phyloP scores from a whole-genome alignment of 92 coral and sea anemone species.

The Phymanthus crucifer region DNA sequence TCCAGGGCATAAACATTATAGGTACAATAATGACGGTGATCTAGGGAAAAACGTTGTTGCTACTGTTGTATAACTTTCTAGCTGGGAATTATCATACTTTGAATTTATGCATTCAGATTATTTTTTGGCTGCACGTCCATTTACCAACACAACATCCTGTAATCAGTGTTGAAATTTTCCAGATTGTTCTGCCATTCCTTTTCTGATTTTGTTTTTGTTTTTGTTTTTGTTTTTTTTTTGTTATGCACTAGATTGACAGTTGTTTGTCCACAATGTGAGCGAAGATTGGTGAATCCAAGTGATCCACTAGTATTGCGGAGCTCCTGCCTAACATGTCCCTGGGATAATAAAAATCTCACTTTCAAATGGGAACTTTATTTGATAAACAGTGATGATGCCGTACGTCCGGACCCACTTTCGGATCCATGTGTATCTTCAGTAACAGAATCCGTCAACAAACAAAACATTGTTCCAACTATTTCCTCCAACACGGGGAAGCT shows the following conservation, averaged over 20 bases:
- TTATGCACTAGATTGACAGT: constrained; percentile 45
- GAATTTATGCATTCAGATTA: no score
- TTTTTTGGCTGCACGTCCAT: no score
- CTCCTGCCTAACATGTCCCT: constrained; percentile 55
- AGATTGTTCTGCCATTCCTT: no score
- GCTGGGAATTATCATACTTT: no score
- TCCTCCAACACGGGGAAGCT: not conserved
- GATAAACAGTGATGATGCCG: not conserved
- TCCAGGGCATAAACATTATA: no score
- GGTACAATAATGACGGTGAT: no score
- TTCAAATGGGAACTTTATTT: constrained; percentile 60
- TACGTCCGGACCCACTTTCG: not conserved
- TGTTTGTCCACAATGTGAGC: constrained; percentile 64
- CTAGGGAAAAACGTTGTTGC: no score
- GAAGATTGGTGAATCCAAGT: constrained; percentile 60
- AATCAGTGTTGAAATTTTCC: no score
- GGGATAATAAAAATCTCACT: constrained; percentile 17
- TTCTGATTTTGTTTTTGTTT: no score
- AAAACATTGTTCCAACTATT: not conserved
- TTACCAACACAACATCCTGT: no score
- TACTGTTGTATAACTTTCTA: no score
- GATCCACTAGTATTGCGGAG: constrained; percentile 52
- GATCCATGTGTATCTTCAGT: constrained; percentile 19
- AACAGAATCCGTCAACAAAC: not conserved
- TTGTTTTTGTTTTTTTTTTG: no score